Evolutionary conservation across 2,888 invertebrate genomes (phyloP).

Genomic region (Drosophila multiciliata): DNA sequence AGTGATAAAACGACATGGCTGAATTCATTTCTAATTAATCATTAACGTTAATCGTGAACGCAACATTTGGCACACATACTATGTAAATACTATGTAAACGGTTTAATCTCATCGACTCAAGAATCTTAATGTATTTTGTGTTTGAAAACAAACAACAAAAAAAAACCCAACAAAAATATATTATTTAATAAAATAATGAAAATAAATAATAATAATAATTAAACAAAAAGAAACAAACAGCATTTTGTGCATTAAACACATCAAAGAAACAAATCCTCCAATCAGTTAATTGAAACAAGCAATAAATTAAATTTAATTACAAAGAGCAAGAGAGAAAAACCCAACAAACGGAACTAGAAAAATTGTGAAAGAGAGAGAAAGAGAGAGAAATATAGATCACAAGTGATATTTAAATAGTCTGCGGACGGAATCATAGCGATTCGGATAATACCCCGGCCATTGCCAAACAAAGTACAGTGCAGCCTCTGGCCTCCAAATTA

Average conservation of each 20-base stretch:
- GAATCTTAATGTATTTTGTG: conserved; percentile 2
- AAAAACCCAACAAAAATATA: background rate
- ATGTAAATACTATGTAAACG: background rate
- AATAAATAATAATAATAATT: background rate
- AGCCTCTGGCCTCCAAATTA: conserved; percentile 51
- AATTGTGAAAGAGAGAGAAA: conserved; percentile 21
- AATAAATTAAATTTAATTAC: background rate
- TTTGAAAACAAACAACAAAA: conserved; percentile 2
- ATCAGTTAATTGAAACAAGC: conserved; percentile 8
- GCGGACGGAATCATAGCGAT: conserved; percentile 15
- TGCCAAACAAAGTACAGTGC: conserved; percentile 33
- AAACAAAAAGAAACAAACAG: conserved; percentile 8
- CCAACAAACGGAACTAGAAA: background rate
- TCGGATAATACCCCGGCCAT: conserved; percentile 29
- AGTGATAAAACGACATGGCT: conserved; percentile 22
- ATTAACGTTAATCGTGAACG: conserved; percentile 4
- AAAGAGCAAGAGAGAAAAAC: background rate
- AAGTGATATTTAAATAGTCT: conserved; percentile 8
- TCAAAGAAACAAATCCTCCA: conserved; percentile 12
- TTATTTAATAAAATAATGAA: no score
- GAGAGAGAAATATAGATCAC: background rate
- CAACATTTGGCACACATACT: background rate
- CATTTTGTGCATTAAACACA: conserved; percentile 21
- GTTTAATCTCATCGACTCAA: background rate
- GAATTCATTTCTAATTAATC: conserved; percentile 11